Evolutionary conservation across 35 echinoderm and acorn worm genomes (phyloP), one percentile per base, ranked within the genome.

Genomic region (Ophiothrix spiculata): DNA sequence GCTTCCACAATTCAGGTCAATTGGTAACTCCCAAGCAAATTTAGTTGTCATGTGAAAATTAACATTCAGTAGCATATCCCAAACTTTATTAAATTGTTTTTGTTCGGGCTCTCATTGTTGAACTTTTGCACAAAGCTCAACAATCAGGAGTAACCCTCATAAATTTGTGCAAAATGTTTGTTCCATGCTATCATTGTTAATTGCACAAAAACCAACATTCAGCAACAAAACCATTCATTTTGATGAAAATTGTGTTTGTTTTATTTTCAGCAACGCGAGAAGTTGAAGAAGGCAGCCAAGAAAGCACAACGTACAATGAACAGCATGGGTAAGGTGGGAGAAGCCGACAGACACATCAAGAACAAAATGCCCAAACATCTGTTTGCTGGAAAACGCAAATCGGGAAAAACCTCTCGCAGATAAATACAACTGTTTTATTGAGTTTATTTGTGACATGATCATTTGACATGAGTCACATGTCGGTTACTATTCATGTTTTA

Each of bases 301-400:
- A 85, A 85, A 39, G 87, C 83, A 0, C 92, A 99, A 41, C 92
- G 96, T 42, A 99, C 91, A 77, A 91, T 80, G 85, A 94, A 94
- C 81, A 46, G 56, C 28, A 17, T 32, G n/a, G 96, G 85, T 54
- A 94, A 87, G 83, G 91, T 86, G 46, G 96, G 96, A 11, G 92
- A 94, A 88, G 89, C 85, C 14, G 96, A 99, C 60, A 80, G 96
- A 29, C 76, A 79, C 0, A 99, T 94, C 17, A 39, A 78, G 1
- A 76, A 33, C 33, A 78, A 85, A 75, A 99, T 86, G 83, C 92
- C 96, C 11, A 91, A 91, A 77, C 92, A 99, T 86, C 42, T 94
- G 15, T 91, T 94, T 83, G 76, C 92, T 39, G 96, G 96, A 19
- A 99, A 99, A 76, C 85, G 96, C 19, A 99, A 99, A 38, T 75